Conservation (phyloP, 2,113 vertebrate genomes). For the Pterophyllum scalare region DNA sequence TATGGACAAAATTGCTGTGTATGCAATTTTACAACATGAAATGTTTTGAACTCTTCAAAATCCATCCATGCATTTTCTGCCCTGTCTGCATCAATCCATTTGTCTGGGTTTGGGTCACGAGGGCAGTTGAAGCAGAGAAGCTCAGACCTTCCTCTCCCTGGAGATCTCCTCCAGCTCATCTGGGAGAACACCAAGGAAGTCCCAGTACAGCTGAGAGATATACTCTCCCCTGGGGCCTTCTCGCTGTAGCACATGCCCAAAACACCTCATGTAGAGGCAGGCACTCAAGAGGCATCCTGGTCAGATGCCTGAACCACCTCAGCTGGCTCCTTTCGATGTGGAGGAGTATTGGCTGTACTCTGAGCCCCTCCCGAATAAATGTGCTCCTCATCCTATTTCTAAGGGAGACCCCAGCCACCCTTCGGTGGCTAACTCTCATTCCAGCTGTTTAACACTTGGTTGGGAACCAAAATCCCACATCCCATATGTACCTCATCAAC, state of each 20-base stretch:
- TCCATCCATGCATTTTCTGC: neutral
- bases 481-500: neutral
- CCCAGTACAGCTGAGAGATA: neutral
- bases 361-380: neutral
- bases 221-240: neutral
- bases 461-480: neutral
- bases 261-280: neutral
- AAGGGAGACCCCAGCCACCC: neutral
- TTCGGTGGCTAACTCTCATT: neutral
- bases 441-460: neutral
- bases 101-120: neutral
- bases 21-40: neutral
- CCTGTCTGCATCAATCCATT: neutral
- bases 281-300: neutral
- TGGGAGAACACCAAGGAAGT: neutral
- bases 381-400: accelerated
- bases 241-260: no score
- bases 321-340: neutral
- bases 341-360: neutral
- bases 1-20: neutral
- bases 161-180: neutral
- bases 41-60: neutral
- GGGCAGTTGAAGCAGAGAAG: neutral
- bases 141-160: neutral
- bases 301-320: neutral